Evolutionary conservation across 1,140 invertebrate genomes (phyloP).

Genomic region (Cydia splendana): DNA sequence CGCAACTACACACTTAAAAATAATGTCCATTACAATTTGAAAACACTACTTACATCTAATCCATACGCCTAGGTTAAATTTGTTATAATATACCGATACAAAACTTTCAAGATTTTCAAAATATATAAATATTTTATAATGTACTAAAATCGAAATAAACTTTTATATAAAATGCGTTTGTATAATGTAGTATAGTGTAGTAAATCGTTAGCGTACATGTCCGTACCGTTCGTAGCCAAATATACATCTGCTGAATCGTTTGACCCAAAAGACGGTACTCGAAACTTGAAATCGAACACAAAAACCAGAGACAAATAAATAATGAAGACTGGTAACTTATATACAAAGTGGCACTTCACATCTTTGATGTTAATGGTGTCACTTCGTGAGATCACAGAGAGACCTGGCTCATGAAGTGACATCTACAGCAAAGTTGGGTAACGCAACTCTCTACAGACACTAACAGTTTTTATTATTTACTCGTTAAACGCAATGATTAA

Average conservation of each 20-base stretch:
- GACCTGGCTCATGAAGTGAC: not conserved
- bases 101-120: constrained; percentile 61
- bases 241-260: constrained; percentile 25
- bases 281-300: not conserved
- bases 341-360: not conserved
- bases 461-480: not conserved
- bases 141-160: constrained; percentile 44
- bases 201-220: constrained; percentile 18
- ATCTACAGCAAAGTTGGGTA: not conserved
- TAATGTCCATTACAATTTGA: constrained; percentile 79
- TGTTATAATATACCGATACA: constrained; percentile 75
- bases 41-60: constrained; percentile 80
- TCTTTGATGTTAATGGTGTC: not conserved
- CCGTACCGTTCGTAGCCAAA: constrained; percentile 22
- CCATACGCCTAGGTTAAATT: constrained; percentile 76
- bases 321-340: constrained; percentile 17
- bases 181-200: constrained; percentile 34
- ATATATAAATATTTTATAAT: constrained; percentile 63
- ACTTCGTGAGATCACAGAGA: not conserved
- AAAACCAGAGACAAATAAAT: constrained; percentile 33
- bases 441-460: not conserved
- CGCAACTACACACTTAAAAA: constrained; percentile 57
- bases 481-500: constrained; percentile 18
- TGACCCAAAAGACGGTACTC: constrained; percentile 44
- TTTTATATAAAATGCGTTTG: constrained; percentile 45